These are phyloP conservation scores for Mus spicilegus DNA, from an alignment of 2,113 vertebrate species.

Conservation along the genomic window DNA sequence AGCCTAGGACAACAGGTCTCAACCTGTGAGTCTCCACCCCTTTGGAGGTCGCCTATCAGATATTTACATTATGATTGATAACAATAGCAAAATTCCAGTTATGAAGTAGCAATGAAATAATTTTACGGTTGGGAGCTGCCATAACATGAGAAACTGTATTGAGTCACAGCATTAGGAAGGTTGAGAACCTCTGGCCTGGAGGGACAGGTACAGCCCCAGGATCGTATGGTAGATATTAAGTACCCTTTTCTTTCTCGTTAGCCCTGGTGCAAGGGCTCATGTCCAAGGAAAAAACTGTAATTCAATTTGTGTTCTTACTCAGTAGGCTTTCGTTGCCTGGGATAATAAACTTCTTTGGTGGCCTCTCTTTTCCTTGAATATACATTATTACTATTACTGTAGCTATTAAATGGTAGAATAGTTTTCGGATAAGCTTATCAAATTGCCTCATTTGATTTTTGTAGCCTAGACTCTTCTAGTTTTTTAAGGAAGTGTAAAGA, in stretches of 20 bases:
- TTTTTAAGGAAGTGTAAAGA: conserved; percentile 55
- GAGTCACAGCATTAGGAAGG: neutral
- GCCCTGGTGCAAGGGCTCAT: neutral
- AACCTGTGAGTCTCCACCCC: neutral
- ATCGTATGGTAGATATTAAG: neutral
- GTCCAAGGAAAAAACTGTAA: neutral
- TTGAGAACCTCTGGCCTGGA: neutral
- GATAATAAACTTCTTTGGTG: neutral
- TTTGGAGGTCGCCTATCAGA: neutral
- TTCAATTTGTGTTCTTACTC: conserved; percentile 1
- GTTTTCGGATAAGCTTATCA: conserved; percentile 2
- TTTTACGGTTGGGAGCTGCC: neutral
- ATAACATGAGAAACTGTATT: neutral
- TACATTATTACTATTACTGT: neutral
- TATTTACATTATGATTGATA: neutral
- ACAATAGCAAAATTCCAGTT: neutral
- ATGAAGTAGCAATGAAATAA: neutral
- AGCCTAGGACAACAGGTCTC: neutral
- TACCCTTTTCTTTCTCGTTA: neutral
- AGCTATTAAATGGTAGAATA: conserved; percentile 21
- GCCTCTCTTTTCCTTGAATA: conserved; percentile 12
- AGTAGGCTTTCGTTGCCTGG: conserved; percentile 37
- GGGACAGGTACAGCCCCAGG: neutral
- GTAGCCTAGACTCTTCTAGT: neutral
- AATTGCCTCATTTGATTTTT: neutral